Conservation (phyloP, 2,113 vertebrate genomes). For the Vombatus ursinus region DNA sequence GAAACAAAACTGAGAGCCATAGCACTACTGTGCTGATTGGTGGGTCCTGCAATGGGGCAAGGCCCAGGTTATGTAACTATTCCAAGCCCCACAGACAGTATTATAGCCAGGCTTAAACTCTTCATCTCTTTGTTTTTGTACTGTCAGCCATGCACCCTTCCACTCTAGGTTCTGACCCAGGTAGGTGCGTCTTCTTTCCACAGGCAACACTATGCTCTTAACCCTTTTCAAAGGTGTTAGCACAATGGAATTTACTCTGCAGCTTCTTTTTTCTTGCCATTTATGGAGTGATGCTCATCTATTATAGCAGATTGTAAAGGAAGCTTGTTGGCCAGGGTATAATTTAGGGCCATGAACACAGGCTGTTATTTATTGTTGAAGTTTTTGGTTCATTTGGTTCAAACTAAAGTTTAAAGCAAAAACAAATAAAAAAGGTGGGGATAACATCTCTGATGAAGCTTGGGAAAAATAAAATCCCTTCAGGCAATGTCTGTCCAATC, state of each 20-base stretch:
- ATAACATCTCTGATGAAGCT: neutral
- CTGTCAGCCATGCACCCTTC: neutral
- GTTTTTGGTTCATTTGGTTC: constrained; percentile 25
- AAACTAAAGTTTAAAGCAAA: neutral
- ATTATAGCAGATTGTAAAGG: constrained; percentile 35
- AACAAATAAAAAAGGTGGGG: neutral
- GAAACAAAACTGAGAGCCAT: accelerated
- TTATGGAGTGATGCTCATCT: constrained; percentile 18
- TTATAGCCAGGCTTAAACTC: neutral
- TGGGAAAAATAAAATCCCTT: neutral
- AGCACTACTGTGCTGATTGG: neutral
- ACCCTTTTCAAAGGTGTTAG: constrained; percentile 49
- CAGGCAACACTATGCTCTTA: constrained; percentile 34
- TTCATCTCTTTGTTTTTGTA: neutral
- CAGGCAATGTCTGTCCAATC: neutral
- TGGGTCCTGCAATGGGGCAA: neutral
- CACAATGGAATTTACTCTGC: constrained; percentile 54
- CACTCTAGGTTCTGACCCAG: neutral
- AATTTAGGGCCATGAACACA: constrained; percentile 40
- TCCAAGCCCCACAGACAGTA: accelerated
- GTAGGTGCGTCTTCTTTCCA: neutral
- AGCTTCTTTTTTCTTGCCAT: constrained; percentile 28
- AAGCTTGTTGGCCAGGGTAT: neutral
- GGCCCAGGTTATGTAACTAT: too few relatives aligned
- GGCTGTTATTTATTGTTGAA: neutral